Conservation (phyloP, 2,797 vertebrate genomes). For the Gallirallus australis region DNA sequence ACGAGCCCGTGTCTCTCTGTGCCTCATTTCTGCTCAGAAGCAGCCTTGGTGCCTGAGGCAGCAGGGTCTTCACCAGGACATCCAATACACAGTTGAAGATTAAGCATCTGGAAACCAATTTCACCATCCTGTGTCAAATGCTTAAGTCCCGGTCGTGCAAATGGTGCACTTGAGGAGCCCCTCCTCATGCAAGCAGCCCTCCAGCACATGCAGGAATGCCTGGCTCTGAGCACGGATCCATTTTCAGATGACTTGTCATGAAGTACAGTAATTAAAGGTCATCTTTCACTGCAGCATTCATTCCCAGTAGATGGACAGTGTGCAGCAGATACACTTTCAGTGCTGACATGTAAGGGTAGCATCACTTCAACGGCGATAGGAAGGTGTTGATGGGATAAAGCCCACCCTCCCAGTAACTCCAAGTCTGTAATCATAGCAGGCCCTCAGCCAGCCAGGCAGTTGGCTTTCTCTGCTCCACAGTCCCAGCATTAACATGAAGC, state of each 20-base stretch:
- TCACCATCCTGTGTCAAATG: not conserved
- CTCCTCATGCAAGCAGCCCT: not conserved
- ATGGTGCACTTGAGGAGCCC: not conserved
- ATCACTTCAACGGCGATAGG: constrained; percentile 21
- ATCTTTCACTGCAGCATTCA: not conserved
- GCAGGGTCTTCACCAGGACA: not conserved
- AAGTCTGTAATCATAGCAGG: not conserved
- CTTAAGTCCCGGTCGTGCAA: not conserved
- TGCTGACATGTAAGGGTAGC: constrained; percentile 36
- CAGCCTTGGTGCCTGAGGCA: not conserved
- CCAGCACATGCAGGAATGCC: not conserved
- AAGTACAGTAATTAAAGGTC: constrained; percentile 16
- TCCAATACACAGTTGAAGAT: not conserved
- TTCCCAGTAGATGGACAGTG: not conserved
- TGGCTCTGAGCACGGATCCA: not conserved
- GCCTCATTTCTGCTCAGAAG: not conserved
- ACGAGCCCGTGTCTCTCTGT: not conserved
- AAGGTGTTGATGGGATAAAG: constrained; percentile 52
- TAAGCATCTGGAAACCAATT: not conserved
- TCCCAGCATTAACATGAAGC: not conserved
- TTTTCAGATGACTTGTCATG: constrained; percentile 5
- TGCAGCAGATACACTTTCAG: not conserved
- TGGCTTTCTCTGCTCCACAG: not conserved
- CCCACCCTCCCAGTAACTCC: not conserved
- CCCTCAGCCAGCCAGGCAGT: not conserved